Evolutionary conservation across 2,113 vertebrate genomes (phyloP), one percentile per base, ranked within the genome.

Genomic region (Brachypteracias leptosomus): DNA sequence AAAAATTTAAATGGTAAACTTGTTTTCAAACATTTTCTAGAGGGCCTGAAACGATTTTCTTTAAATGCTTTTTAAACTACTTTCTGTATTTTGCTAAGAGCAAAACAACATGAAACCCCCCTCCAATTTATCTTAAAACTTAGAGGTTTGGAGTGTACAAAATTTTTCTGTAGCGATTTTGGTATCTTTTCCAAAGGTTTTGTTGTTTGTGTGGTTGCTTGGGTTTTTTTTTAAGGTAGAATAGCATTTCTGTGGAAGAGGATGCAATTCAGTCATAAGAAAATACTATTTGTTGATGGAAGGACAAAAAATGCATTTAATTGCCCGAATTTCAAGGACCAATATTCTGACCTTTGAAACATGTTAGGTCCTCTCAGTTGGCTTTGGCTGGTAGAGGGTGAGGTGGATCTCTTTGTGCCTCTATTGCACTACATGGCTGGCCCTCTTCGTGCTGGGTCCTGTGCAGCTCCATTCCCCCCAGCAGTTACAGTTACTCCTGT

Each of bases 21-120:
- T 42, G 6, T 26, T 75, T 88, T 85, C 12, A 28, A 57, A 17
- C 4, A 3, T 4, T 54, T 62, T 88, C 13, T 71, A 19, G 54
- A 38, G 7, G 16, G 2, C 3, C 9, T 40, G 62, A 67, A 75
- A 22, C 61, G 0, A 33, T 55, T 74, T 68, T 52, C 8, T 61
- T 67, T 25, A 65, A 67, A n/a, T 38, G 36, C 3, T 81, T 73
- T 51, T 13, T 5, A 54, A 68, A 19, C 3, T 58, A 4, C 2
- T 73, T 76, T 65, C 9, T 68, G 2, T 72, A 8, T 73, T 80
- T 63, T 84, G 6, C 29, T 72, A 62, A 55, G 67, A 80, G 36
- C n/a, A 61, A 36, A 76, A 10, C 4, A n/a, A 3, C 5, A 16
- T 7, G 10, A 31, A 18, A 18, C 5, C 3, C 2, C 7, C 11